These are phyloP conservation scores for Zoanthus sociatus DNA, from an alignment of 92 coral and sea anemone genomes.

Conservation along the genomic window DNA sequence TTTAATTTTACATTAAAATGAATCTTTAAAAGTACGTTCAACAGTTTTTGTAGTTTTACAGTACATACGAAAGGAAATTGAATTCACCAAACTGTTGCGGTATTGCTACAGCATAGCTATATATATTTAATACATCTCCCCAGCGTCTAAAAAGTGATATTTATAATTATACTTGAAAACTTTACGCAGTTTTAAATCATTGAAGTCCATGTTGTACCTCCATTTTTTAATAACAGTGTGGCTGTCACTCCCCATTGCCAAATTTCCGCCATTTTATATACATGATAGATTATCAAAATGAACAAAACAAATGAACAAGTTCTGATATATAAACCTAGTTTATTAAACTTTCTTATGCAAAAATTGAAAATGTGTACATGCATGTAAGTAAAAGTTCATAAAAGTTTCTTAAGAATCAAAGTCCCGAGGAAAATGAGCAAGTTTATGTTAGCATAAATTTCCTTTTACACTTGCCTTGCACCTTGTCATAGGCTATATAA, in stretches of 20 bases:
- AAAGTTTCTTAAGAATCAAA: neutral
- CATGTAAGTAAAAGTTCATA: neutral
- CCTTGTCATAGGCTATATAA: neutral
- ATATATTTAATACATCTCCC: neutral
- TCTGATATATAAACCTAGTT: neutral
- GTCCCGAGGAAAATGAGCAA: neutral
- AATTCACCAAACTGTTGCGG: neutral
- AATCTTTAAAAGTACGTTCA: neutral
- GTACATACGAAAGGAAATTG: neutral
- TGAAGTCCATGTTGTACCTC: neutral
- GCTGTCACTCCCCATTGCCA: neutral
- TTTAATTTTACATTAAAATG: neutral
- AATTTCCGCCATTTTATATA: neutral
- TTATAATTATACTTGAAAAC: neutral
- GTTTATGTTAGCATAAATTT: neutral
- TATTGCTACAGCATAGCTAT: neutral
- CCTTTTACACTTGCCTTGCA: neutral
- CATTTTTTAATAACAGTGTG: neutral
- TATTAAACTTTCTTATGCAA: neutral
- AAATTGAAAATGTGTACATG: neutral
- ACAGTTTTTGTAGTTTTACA: neutral
- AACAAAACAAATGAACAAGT: neutral
- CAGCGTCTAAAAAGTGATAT: neutral
- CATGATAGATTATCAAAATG: neutral
- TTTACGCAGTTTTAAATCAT: neutral